phyloP scores from a whole-genome alignment of 2,113 vertebrate species.

The Pyxicephalus adspersus region DNA sequence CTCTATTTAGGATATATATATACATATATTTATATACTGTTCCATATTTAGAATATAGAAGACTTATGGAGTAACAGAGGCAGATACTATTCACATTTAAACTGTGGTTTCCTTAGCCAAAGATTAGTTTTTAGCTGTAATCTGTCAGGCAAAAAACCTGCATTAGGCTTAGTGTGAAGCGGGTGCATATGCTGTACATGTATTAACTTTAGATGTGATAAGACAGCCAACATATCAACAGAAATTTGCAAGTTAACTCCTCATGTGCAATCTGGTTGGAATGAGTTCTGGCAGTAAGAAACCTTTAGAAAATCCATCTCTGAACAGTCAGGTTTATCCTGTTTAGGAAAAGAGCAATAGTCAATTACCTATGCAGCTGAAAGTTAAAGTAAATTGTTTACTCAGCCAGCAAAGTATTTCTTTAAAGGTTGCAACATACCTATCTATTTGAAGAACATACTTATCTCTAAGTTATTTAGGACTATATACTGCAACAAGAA shows the following conservation, averaged over 20 bases:
- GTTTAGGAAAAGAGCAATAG: not conserved
- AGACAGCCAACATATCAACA: not conserved
- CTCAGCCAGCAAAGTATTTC: slow-evolving; percentile 11
- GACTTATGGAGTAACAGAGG: too few species aligned
- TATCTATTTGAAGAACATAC: not conserved
- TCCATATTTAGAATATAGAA: too few species aligned
- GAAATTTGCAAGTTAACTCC: not conserved
- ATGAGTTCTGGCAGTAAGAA: not conserved
- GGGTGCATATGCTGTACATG: not conserved
- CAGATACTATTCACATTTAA: not conserved
- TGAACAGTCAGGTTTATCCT: not conserved
- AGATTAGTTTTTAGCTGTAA: not conserved
- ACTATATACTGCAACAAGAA: not conserved
- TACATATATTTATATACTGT: too few species aligned
- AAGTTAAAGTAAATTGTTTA: slow-evolving; percentile 18
- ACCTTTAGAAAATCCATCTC: not conserved
- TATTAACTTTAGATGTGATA: not conserved
- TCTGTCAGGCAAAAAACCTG: not conserved
- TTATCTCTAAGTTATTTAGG: not conserved
- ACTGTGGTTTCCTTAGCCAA: not conserved
- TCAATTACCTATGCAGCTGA: not conserved
- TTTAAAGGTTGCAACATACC: not conserved
- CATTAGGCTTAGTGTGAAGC: not conserved
- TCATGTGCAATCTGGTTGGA: not conserved
- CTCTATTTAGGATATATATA: too few species aligned